Evolutionary conservation across 2,888 invertebrate genomes (phyloP).

Genomic region (Neoascia interrupta): DNA sequence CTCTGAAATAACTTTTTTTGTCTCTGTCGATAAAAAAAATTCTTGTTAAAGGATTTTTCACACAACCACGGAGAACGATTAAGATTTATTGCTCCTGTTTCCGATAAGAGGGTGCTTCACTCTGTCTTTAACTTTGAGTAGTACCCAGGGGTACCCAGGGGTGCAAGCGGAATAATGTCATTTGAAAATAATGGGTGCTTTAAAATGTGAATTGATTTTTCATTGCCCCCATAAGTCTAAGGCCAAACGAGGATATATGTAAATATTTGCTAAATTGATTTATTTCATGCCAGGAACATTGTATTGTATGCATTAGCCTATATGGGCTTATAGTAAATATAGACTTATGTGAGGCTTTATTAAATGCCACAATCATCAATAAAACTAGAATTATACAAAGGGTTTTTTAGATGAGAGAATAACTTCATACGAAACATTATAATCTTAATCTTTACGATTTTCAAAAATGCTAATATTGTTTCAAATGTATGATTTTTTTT

Average conservation of each 20-base stretch:
- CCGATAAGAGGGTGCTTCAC: neutral
- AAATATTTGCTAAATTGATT: no score
- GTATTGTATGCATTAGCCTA: no score
- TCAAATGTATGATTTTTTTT: no score
- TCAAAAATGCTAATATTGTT: no score
- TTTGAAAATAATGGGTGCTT: constrained; percentile 44
- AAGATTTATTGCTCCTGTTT: constrained; percentile 50
- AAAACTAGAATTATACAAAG: no score
- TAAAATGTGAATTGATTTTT: constrained; percentile 35
- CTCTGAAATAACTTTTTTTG: neutral
- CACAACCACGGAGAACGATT: constrained; percentile 31
- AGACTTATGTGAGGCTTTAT: no score
- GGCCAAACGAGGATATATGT: neutral
- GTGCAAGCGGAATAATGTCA: constrained; percentile 18
- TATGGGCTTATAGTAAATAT: no score
- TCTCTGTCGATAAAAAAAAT: constrained; percentile 28
- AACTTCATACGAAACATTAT: no score
- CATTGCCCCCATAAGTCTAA: neutral
- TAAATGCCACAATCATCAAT: no score
- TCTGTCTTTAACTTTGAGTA: neutral
- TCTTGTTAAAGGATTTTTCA: neutral
- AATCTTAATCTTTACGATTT: no score
- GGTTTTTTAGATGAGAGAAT: no score
- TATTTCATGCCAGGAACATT: no score
- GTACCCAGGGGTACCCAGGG: neutral